phyloP scores from a whole-genome alignment of 2,888 invertebrate genomes.

The Diogma glabrata region DNA sequence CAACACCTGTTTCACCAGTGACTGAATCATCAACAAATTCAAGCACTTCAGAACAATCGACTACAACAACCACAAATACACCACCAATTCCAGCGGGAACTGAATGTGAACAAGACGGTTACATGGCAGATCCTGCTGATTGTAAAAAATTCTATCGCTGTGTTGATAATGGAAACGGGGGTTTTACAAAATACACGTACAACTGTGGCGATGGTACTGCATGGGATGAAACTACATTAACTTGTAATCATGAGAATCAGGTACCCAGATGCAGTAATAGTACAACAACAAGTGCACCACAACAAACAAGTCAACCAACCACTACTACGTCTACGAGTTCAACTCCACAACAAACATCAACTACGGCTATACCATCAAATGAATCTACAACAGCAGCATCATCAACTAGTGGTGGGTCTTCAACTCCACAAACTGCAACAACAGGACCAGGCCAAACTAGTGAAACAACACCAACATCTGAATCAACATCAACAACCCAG shows the following conservation, averaged over 20 bases:
- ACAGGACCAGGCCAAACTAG: constrained; percentile 13
- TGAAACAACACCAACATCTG: not conserved
- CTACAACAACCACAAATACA: constrained; percentile 11
- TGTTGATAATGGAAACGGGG: constrained; percentile 35
- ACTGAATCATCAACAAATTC: not conserved
- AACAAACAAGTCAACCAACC: not conserved
- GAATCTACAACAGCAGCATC: constrained; percentile 15
- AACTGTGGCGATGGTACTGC: constrained; percentile 44
- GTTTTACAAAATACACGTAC: constrained; percentile 39
- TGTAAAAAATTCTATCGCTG: constrained; percentile 49
- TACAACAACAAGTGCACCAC: not conserved
- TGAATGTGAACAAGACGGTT: constrained; percentile 35
- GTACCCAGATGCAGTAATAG: constrained; percentile 20
- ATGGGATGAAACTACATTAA: constrained; percentile 44
- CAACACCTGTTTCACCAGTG: not conserved
- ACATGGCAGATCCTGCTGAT: constrained; percentile 36
- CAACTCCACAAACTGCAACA: constrained; percentile 11
- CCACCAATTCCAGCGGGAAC: constrained; percentile 12
- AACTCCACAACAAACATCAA: constrained; percentile 9
- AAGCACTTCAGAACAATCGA: constrained; percentile 19
- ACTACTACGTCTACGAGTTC: constrained; percentile 9
- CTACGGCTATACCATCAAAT: no score
- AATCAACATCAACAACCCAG: no score
- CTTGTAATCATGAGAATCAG: constrained; percentile 37
- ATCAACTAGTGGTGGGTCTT: constrained; percentile 14